Evolutionary conservation across 2,888 invertebrate species (phyloP).

Genomic region (Acleris literana): DNA sequence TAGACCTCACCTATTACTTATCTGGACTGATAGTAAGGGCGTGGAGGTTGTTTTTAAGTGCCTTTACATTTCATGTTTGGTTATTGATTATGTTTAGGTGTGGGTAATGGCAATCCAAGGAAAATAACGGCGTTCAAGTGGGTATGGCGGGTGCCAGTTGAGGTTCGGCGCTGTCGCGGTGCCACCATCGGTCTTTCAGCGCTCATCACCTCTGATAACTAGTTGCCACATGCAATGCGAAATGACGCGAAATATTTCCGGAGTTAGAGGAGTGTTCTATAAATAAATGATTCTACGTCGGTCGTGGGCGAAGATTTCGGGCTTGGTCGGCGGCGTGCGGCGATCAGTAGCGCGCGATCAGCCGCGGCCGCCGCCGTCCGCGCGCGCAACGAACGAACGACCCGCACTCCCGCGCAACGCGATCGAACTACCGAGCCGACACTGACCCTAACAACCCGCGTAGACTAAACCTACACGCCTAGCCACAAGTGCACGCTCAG

Average conservation of each 20-base stretch:
- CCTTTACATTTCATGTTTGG: constrained; percentile 16
- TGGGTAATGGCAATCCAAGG: neutral
- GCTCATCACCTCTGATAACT: constrained; percentile 71
- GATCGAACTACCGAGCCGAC: constrained; percentile 55
- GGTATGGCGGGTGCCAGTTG: constrained; percentile 1
- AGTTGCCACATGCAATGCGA: constrained; percentile 74
- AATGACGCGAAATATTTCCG: constrained; percentile 84
- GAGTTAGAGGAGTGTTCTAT: constrained; percentile 82
- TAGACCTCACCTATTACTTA: constrained; percentile 31
- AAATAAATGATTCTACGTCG: constrained; percentile 79
- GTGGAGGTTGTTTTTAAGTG: constrained; percentile 9
- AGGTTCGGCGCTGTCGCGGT: constrained; percentile 7
- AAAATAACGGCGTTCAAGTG: neutral
- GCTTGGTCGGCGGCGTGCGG: constrained; percentile 62
- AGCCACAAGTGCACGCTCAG: constrained; percentile 50
- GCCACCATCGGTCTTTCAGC: constrained; percentile 31
- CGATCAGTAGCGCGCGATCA: constrained; percentile 79
- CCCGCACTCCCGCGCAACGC: constrained; percentile 80
- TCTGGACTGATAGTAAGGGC: constrained; percentile 18
- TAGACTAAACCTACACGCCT: constrained; percentile 42
- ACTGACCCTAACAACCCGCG: constrained; percentile 55
- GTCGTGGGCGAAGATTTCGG: constrained; percentile 81
- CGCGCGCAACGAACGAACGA: constrained; percentile 84
- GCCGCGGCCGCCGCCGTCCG: constrained; percentile 82
- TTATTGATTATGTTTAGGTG: constrained; percentile 12